Conservation (phyloP, 2,113 vertebrate genomes). For the Gallinago paraguaiae region DNA sequence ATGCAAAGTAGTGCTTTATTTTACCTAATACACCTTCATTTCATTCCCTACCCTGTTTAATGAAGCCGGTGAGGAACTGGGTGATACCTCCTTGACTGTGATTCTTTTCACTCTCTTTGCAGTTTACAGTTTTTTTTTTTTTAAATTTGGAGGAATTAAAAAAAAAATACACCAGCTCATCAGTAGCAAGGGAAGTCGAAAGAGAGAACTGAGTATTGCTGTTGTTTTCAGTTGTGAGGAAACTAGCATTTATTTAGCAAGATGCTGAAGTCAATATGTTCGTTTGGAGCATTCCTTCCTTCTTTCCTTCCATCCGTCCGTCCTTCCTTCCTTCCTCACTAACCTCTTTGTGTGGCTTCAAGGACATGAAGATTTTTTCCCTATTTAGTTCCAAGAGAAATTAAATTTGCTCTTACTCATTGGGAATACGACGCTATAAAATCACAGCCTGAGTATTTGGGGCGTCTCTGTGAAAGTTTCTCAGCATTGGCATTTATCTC, state of each 20-base stretch:
- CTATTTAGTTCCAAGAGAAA: not conserved
- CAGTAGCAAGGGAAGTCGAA: not conserved
- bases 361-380: not conserved
- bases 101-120: not conserved
- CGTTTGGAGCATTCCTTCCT: not conserved
- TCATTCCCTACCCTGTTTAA: not conserved
- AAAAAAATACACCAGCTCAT: not conserved
- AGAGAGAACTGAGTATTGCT: not conserved
- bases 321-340: too few species aligned
- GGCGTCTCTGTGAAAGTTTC: not conserved
- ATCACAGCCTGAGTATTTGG: not conserved
- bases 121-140: not conserved
- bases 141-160: not conserved
- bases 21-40: not conserved
- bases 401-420: not conserved
- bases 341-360: not conserved
- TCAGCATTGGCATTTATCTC: not conserved
- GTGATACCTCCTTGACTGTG: not conserved
- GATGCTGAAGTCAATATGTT: not conserved
- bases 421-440: not conserved
- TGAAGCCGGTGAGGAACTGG: accelerated
- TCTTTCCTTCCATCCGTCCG: too few species aligned
- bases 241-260: not conserved
- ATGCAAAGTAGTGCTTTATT: not conserved
- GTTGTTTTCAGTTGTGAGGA: not conserved